These are phyloP conservation scores for Enteromius thamalakanensis DNA, from an alignment of 2,797 vertebrate genomes.

Conservation along the genomic window DNA sequence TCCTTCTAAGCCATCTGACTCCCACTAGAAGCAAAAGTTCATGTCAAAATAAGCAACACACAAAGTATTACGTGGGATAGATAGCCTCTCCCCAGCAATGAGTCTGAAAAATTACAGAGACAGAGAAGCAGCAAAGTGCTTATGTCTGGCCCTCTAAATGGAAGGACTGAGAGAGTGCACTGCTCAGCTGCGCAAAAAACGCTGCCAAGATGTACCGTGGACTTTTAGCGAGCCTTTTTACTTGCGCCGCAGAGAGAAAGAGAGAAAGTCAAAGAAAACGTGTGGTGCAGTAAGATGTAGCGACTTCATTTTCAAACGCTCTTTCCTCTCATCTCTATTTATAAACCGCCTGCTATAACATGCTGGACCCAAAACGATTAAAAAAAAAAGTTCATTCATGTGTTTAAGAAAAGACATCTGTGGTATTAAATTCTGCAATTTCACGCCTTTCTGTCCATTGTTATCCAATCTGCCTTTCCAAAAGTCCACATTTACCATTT, in stretches of 20 bases:
- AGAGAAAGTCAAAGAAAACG: conserved; percentile 43
- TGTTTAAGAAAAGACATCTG: conserved; percentile 55
- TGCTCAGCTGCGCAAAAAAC: conserved; percentile 68
- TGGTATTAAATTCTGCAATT: conserved; percentile 53
- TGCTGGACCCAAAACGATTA: conserved; percentile 41
- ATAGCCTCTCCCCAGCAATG: conserved; percentile 65
- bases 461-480: conserved; percentile 40
- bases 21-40: conserved; percentile 70
- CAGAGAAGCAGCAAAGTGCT: conserved; percentile 72
- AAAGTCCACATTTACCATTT: conserved; percentile 36
- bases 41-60: conserved; percentile 69
- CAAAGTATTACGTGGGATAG: conserved; percentile 65
- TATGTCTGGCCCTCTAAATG: conserved; percentile 76
- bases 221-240: conserved; percentile 70
- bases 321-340: conserved; percentile 55
- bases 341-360: conserved; percentile 53
- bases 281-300: conserved; percentile 48
- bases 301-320: conserved; percentile 44
- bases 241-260: conserved; percentile 58
- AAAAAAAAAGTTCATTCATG: conserved; percentile 50
- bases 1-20: conserved; percentile 68
- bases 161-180: conserved; percentile 66
- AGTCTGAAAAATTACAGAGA: conserved; percentile 73
- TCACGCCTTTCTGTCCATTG: conserved; percentile 50
- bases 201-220: conserved; percentile 72